Base-by-base conservation (phyloP, 2,113 vertebrate species). In the Diglossa brunneiventris region DNA sequence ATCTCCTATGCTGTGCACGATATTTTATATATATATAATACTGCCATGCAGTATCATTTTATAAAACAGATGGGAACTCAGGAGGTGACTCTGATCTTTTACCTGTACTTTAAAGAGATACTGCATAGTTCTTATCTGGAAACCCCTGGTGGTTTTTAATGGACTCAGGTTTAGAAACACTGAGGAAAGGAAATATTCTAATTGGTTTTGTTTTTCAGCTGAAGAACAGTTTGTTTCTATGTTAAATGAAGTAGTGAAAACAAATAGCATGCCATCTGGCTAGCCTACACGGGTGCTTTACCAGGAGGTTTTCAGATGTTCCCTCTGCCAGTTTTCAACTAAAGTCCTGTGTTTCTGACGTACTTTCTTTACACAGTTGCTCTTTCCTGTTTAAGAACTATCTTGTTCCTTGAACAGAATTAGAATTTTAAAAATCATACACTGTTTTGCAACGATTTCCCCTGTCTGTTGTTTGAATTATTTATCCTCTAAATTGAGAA, bases 241-340 rank as follows among this genome's bases (percentile, higher is more conserved):
- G 68, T 89, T 87, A 86, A 96, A 93, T 93, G 88, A 94, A 89
- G 92, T 96, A 95, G 85, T 78, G 76, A 92, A 96, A 93, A 96
- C 93, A 95, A 95, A 94, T 89, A 96, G 69, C 78, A 58, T 84
- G 76, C 94, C 96, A 97, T 96, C 88, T 96, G 92, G 94, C 93
- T 94, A 75, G 73, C 79, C 68, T 94, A 96, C 92, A 76, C 75
- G 53, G 47, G 39, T 92, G 49, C 68, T 84, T 90, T 78, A 96
- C 76, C 66, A 79, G 83, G 49, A 90, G 90, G 31, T 78, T 83
- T 94, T 95, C 88, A 88, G 52, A 82, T 75, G 73, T 86, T 93
- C 61, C 37, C 37, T 68, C 83, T 87, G 49, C 19, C 69, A 81
- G 28, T 89, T 90, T 86, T 63, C 44, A 78, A 27, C 50, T 53